These are phyloP conservation scores for Neelides sp. DNA, from an alignment of 1,140 invertebrate genomes.

Conservation along the genomic window DNA sequence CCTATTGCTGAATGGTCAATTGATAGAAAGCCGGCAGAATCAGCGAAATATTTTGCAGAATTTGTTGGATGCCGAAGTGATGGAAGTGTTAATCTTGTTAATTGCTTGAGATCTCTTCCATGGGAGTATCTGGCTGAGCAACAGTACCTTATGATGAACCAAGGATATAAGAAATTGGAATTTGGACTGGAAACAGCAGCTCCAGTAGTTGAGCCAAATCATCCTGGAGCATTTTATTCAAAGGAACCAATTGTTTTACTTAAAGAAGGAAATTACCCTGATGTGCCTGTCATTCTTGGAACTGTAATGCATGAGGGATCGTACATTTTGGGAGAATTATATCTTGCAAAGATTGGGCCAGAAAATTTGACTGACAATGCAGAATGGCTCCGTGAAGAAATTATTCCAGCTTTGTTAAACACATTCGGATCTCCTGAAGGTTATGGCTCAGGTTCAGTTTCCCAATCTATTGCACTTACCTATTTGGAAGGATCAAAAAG, in stretches of 20 bases:
- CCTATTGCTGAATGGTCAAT: slow-evolving; percentile 13
- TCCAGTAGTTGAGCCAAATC: slow-evolving; percentile 18
- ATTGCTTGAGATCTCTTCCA: slow-evolving; percentile 1
- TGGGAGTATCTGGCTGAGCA: neutral
- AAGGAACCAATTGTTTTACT: slow-evolving; percentile 18
- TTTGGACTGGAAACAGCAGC: neutral
- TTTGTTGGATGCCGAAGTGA: slow-evolving; percentile 3
- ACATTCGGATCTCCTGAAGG: slow-evolving; percentile 7
- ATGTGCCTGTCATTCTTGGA: slow-evolving; percentile 20
- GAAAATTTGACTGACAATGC: slow-evolving; percentile 6
- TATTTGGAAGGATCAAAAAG: slow-evolving; percentile 11
- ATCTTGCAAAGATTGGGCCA: slow-evolving; percentile 12
- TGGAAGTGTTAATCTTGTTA: slow-evolving; percentile 3
- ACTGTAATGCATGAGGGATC: slow-evolving; percentile 22
- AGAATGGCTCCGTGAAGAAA: slow-evolving; percentile 11
- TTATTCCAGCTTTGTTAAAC: slow-evolving; percentile 12
- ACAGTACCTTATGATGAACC: neutral
- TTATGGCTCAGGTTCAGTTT: neutral
- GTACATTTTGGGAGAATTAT: slow-evolving; percentile 8
- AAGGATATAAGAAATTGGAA: neutral
- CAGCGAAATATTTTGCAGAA: slow-evolving; percentile 5
- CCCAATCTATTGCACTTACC: slow-evolving; percentile 8
- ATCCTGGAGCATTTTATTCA: slow-evolving; percentile 19
- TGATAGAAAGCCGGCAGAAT: slow-evolving; percentile 4
- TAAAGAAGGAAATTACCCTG: slow-evolving; percentile 9